Percentiles rank a stretch among this genome's conserved stretches.
Conservation (phyloP, 2,113 vertebrate species). For the Sisor rabdophorus region DNA sequence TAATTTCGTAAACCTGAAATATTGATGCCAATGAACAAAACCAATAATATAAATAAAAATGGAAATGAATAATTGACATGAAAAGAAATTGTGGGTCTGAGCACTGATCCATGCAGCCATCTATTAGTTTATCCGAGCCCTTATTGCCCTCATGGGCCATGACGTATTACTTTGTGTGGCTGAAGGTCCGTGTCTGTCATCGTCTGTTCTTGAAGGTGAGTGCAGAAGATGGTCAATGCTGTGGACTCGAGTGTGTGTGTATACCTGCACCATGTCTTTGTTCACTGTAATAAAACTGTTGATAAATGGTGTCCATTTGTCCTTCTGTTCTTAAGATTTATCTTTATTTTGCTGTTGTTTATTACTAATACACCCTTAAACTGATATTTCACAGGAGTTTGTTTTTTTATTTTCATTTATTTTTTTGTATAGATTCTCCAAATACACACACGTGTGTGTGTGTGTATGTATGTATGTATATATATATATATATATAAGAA, state of each 20-base stretch:
- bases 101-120: constrained; percentile 23
- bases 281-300: constrained; percentile 65
- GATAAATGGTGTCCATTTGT: constrained; percentile 64
- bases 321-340: constrained; percentile 60
- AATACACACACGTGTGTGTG: too few species aligned
- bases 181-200: constrained; percentile 50
- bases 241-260: constrained; percentile 34
- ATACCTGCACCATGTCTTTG: constrained; percentile 59
- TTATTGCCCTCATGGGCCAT: constrained; percentile 50
- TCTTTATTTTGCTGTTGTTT: too few species aligned
- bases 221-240: constrained; percentile 43
- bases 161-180: constrained; percentile 45
- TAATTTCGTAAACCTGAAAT: too few species aligned
- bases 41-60: not conserved
- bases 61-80: not conserved
- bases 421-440: too few species aligned
- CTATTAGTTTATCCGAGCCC: constrained; percentile 31
- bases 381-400: not conserved
- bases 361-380: not conserved
- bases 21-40: constrained; percentile 16
- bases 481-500: not conserved
- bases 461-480: not conserved
- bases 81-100: constrained; percentile 10
- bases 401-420: not conserved
- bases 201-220: constrained; percentile 41